phyloP scores from a whole-genome alignment of 2,888 invertebrate genomes.

The Scaptomyza caliginosa region DNA sequence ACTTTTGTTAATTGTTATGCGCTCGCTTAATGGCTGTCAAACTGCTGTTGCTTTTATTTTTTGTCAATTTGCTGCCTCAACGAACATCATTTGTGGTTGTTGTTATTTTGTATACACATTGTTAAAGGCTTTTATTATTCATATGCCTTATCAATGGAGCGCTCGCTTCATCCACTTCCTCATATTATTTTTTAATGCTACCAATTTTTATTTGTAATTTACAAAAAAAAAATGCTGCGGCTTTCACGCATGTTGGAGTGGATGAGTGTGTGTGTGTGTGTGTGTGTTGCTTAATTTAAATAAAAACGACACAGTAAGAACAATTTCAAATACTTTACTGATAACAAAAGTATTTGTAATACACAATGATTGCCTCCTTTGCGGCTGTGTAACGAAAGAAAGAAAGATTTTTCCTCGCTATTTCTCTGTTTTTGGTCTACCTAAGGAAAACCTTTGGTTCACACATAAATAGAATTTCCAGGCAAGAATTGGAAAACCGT shows the following conservation, averaged over 20 bases:
- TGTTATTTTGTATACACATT: neutral
- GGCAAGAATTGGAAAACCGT: slow-evolving; percentile 54
- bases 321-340: slow-evolving; percentile 56
- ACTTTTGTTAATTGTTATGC: slow-evolving; percentile 27
- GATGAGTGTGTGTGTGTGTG: slow-evolving; percentile 17
- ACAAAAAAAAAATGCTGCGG: slow-evolving; percentile 69
- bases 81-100: slow-evolving; percentile 10
- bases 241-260: slow-evolving; percentile 22
- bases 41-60: slow-evolving; percentile 17
- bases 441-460: slow-evolving; percentile 23
- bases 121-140: slow-evolving; percentile 4
- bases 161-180: neutral
- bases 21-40: slow-evolving; percentile 23
- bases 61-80: slow-evolving; percentile 18
- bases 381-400: slow-evolving; percentile 15
- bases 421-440: no score
- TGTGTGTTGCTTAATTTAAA: slow-evolving; percentile 72
- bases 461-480: slow-evolving; percentile 34
- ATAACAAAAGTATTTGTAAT: slow-evolving; percentile 57
- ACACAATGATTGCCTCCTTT: slow-evolving; percentile 25
- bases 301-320: slow-evolving; percentile 48
- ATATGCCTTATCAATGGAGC: slow-evolving; percentile 55
- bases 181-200: slow-evolving; percentile 24
- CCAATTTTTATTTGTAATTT: slow-evolving; percentile 65
- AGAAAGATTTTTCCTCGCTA: neutral